Evolutionary conservation across 64 coral and sea anemone genomes (phyloP).

Genomic region (Dendrophyllia cribrosa): DNA sequence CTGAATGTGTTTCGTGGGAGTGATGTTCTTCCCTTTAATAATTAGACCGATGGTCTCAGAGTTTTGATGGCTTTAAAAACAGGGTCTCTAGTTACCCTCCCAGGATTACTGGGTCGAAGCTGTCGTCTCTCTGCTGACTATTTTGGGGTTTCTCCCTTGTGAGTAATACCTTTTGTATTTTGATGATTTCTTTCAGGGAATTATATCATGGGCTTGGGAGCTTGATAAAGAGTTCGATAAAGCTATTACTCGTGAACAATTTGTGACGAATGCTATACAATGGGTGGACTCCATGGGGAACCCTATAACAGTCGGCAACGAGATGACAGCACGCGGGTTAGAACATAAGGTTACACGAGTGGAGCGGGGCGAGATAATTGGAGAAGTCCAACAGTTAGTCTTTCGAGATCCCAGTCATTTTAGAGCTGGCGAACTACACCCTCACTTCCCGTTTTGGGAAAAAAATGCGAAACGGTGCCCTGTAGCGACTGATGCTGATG

Average conservation of each 20-base stretch:
- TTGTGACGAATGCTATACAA: neutral
- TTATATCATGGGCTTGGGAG: conserved; percentile 11
- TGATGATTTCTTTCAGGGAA: neutral
- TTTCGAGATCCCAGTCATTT: neutral
- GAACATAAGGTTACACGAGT: too few relatives aligned
- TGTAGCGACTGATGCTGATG: neutral
- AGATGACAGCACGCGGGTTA: too few relatives aligned
- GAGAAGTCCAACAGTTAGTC: too few relatives aligned
- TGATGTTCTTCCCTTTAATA: neutral
- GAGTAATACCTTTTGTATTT: neutral
- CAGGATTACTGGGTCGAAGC: conserved; percentile 37
- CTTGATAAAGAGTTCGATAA: conserved; percentile 1
- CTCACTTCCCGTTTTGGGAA: neutral
- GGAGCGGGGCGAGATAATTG: too few relatives aligned
- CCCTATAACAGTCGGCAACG: too few relatives aligned
- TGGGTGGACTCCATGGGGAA: neutral
- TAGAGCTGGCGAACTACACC: neutral
- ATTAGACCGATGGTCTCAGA: neutral
- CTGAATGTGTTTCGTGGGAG: neutral
- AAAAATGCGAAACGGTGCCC: neutral
- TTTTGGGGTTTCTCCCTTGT: neutral
- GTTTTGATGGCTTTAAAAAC: conserved; percentile 7
- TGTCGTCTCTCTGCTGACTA: conserved; percentile 37
- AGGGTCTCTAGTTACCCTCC: conserved; percentile 39
- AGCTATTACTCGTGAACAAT: conserved; percentile 9